Evolutionary conservation across 92 coral and sea anemone species (phyloP), one percentile per base, ranked within the genome.

Genomic region (Diadumene lineata): DNA sequence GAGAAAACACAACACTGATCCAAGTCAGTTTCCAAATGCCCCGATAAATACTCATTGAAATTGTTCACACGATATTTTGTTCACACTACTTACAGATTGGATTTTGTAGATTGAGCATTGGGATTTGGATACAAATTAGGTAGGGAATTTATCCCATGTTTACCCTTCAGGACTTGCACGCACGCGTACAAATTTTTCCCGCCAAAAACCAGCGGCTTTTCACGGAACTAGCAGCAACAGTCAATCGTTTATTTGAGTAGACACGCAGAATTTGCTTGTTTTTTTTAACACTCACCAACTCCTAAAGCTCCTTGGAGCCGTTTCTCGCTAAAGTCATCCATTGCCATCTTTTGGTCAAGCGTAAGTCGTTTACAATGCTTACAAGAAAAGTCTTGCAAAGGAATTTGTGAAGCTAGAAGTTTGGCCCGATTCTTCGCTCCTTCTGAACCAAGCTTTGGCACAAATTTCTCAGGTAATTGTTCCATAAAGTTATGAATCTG

Each of bases 301-400:
- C 97, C 98, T 61, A 92, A 43, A 13, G 93, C 92, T 33, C 81
- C 90, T 13, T 81, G 60, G 1, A 74, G 48, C 56, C 97, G 84
- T 56, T 81, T 84, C 31, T 73, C 81, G 25, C 93, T 73, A 74
- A 91, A 77, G 56, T 91, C 93, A 50, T 92, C 97, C 97, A 92
- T 92, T 7, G 90, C 97, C 88, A 83, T 90, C 67, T 90, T 92
- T 82, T 94, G 96, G 64, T 92, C 98, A 30, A 84, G 77, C 1
- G 98, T 76, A 24, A 94, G 97, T 65, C 86, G 88, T 63, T 87
- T 90, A 56, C 90, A 81, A 66, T 94, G 94, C 84, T 86, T 92
- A 61, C 83, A 74, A 26, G 97, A 94, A 82, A 92, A 94, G 77
- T 94, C 98, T 81, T 94, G 98, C 24, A 92, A 82, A 2, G 98